Evolutionary conservation across 2,888 invertebrate genomes (phyloP).

Genomic region (Trimorus sp.): DNA sequence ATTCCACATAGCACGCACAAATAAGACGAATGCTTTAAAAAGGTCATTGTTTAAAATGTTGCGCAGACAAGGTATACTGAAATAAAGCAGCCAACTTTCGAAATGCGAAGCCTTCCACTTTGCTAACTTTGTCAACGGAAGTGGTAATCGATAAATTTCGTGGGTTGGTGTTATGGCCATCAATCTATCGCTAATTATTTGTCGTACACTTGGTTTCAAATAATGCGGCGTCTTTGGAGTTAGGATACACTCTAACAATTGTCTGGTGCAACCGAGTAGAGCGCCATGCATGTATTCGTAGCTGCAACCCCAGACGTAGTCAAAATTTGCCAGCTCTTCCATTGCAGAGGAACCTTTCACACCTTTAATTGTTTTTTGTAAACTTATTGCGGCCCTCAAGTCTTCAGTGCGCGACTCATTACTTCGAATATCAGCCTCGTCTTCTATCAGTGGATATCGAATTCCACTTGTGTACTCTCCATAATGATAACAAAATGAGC

Average conservation of each 20-base stretch:
- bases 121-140: slow-evolving; percentile 10
- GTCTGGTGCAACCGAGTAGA: slow-evolving; percentile 42
- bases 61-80: slow-evolving; percentile 40
- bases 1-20: slow-evolving; percentile 39
- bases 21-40: slow-evolving; percentile 23
- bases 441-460: no score
- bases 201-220: slow-evolving; percentile 12
- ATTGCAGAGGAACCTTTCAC: slow-evolving; percentile 56
- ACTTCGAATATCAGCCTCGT: no score
- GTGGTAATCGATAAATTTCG: slow-evolving; percentile 47
- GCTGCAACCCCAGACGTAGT: slow-evolving; percentile 46
- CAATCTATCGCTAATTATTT: slow-evolving; percentile 23
- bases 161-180: slow-evolving; percentile 33
- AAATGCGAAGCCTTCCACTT: slow-evolving; percentile 42
- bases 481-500: no score
- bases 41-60: slow-evolving; percentile 20
- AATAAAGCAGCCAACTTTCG: slow-evolving; percentile 39
- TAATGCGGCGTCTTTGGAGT: slow-evolving; percentile 5
- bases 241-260: slow-evolving; percentile 30
- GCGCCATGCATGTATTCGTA: slow-evolving; percentile 58
- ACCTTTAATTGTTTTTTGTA: slow-evolving; percentile 19
- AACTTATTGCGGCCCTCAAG: not conserved
- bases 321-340: slow-evolving; percentile 37
- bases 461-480: no score
- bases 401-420: slow-evolving; percentile 5